Evolutionary conservation across 2,797 vertebrate genomes (phyloP).

Genomic region (Sebastiscus albofasciatus): DNA sequence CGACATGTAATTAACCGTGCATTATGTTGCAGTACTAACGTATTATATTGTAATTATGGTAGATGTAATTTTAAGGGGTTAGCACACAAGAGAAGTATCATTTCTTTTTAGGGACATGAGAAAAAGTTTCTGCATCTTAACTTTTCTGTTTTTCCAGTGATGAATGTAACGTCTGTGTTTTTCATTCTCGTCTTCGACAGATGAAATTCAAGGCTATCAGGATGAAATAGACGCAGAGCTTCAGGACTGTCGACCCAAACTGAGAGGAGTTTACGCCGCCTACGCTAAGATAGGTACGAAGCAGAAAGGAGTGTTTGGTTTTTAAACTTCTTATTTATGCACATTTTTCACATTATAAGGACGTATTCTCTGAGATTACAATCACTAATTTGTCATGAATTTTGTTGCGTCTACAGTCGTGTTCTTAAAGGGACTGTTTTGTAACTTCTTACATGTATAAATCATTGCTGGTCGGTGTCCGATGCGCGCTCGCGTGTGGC

Average conservation of each 20-base stretch:
- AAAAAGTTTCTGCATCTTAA: neutral
- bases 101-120: neutral
- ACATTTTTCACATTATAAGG: neutral
- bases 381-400: neutral
- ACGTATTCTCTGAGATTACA: neutral
- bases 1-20: conserved; percentile 15
- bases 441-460: too few relatives aligned
- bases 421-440: neutral
- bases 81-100: neutral
- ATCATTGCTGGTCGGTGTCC: too few relatives aligned
- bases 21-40: neutral
- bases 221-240: conserved; percentile 95
- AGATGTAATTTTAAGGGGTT: conserved; percentile 24
- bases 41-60: conserved; percentile 25
- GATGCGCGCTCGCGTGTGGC: too few relatives aligned
- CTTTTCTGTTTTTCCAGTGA: neutral
- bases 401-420: neutral
- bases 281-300: conserved; percentile 85
- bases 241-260: conserved; percentile 88
- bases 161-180: neutral
- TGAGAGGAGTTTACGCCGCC: conserved; percentile 88
- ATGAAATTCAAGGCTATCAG: conserved; percentile 88
- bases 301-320: neutral
- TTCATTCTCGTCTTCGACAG: conserved; percentile 26
- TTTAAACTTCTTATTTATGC: neutral